Evolutionary conservation across 2,888 invertebrate species (phyloP), one percentile per base, ranked within the genome.

Genomic region (Trissoscelio sp.): DNA sequence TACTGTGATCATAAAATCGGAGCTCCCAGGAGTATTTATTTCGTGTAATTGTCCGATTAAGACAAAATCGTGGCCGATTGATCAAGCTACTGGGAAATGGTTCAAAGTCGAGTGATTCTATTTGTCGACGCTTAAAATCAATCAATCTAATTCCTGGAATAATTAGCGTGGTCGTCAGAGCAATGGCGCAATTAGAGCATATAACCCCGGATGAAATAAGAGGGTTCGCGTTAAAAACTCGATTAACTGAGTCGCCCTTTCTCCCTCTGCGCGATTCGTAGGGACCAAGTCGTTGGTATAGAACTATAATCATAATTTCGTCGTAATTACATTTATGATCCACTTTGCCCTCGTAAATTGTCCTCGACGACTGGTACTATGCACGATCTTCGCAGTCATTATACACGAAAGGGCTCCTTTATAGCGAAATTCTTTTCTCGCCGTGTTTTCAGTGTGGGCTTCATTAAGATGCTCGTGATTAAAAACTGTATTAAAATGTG

Each of bases 261-360:
- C 69, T 46, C 78, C 64, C 79, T 67, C 51, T 42, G 58, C 69
- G 18, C 14, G 62, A 74, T 58, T 67, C 78, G 62, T 79, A 72
- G 78, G 58, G 79, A 24, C 73, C 16, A 22, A 46, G 67, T 62
- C 67, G 60, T 51, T 80, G 74, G 85, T 85, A 86, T 88, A 87
- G 87, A 87, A 89, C 86, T 89, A 89, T 90, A 89, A 89, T 89
- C 89, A 90, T 89, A 88, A 89, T 90, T 89, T 87, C 87, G 86
- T 85, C 87, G 85, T 89, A 89, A 90, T 90, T 89, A 90, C 89
- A 90, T 90, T 90, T 90, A 90, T 88, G 89, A 89, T 87, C 89
- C 89, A 90, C 87, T 90, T 90, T 89, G 87, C 85, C 86, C 89
- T 89, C 89, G 89, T 88, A 90, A 90, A 90, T 90, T 89, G 88